These are phyloP conservation scores for Allobates femoralis DNA, from an alignment of 2,797 vertebrate species.

Conservation along the genomic window DNA sequence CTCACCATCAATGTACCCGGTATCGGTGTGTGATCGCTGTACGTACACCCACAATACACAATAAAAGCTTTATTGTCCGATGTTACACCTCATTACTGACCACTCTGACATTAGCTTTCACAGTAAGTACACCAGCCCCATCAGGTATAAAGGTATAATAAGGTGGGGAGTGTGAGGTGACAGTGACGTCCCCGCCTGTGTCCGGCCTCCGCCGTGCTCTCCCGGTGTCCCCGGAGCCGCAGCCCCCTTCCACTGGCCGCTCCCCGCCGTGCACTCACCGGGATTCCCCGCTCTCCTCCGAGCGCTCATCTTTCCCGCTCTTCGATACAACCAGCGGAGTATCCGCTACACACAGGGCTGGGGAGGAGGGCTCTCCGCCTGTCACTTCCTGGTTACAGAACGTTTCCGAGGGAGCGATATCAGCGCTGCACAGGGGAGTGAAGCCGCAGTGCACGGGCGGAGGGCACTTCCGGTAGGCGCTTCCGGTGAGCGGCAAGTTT, in stretches of 20 bases:
- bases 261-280: neutral
- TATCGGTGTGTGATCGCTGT: too few relatives aligned
- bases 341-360: neutral
- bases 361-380: neutral
- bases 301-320: slow-evolving; percentile 8
- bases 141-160: too few relatives aligned
- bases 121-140: too few relatives aligned
- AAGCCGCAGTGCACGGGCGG: neutral
- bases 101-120: too few relatives aligned
- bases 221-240: too few relatives aligned
- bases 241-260: neutral
- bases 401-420: slow-evolving; percentile 1
- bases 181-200: too few relatives aligned
- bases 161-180: too few relatives aligned
- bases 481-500: neutral
- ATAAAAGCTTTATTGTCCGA: too few relatives aligned
- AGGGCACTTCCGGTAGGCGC: neutral
- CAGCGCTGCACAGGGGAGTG: slow-evolving; percentile 10
- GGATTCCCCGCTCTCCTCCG: neutral
- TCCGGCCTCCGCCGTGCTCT: too few relatives aligned
- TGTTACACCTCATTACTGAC: too few relatives aligned
- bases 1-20: too few relatives aligned
- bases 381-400: slow-evolving; percentile 7
- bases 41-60: too few relatives aligned
- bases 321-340: neutral